Conservation (phyloP, 2,888 invertebrate genomes). For the Stenoptilia bipunctidactyla region DNA sequence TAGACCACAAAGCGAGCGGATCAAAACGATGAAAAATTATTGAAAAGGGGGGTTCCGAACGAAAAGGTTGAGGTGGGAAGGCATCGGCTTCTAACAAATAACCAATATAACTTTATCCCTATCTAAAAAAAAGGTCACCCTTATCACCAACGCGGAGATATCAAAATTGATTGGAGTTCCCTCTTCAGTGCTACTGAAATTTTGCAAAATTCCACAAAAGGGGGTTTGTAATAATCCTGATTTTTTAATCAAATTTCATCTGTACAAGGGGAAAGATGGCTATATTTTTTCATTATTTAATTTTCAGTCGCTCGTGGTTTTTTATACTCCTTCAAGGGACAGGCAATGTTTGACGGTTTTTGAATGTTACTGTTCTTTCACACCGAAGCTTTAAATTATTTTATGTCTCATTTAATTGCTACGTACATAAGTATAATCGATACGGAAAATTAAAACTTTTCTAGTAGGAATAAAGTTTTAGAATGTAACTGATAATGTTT, state of each 20-base stretch:
- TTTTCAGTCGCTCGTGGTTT: constrained; percentile 60
- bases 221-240: constrained; percentile 68
- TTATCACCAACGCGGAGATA: constrained; percentile 20
- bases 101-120: constrained; percentile 30
- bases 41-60: constrained; percentile 61
- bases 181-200: constrained; percentile 15
- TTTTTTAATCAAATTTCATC: constrained; percentile 74
- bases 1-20: constrained; percentile 57
- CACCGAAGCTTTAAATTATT: no score
- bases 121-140: constrained; percentile 5
- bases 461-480: no score
- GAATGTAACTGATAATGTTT: no score
- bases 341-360: constrained; percentile 55
- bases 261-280: constrained; percentile 66
- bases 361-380: constrained; percentile 9
- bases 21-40: constrained; percentile 71
- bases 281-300: constrained; percentile 72
- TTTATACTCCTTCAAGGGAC: constrained; percentile 61
- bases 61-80: constrained; percentile 36
- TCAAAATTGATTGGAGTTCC: constrained; percentile 7
- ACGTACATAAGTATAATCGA: no score
- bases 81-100: constrained; percentile 54
- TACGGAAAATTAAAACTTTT: no score
- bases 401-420: no score
- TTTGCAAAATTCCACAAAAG: constrained; percentile 44